phyloP scores from a whole-genome alignment of 1,140 invertebrate species.

The Sinonovacula constricta region DNA sequence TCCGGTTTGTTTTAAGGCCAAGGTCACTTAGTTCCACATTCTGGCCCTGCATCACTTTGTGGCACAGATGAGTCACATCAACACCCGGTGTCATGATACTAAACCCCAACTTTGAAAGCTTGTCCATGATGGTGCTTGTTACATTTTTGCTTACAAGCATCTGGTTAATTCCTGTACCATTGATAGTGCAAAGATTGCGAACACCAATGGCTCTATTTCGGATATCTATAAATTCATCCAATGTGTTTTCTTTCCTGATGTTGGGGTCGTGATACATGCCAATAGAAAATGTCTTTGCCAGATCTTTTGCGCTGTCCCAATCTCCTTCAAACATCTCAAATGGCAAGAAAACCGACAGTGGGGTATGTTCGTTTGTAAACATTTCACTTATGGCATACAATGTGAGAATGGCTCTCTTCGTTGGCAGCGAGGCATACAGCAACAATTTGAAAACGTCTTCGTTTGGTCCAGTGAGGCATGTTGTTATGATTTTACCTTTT shows the following conservation, averaged over 20 bases:
- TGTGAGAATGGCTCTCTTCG: background rate
- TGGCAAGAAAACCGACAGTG: background rate
- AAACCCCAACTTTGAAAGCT: background rate
- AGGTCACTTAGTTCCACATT: constrained; percentile 1
- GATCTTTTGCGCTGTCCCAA: background rate
- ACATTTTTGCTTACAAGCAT: constrained; percentile 4
- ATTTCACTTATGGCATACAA: background rate
- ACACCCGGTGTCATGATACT: background rate
- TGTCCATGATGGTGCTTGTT: background rate
- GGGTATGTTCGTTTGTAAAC: background rate
- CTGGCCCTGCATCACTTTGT: background rate
- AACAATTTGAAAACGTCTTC: constrained; percentile 7
- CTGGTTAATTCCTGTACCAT: background rate
- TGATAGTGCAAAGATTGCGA: background rate
- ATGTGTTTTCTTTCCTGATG: background rate
- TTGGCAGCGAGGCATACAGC: constrained; percentile 1
- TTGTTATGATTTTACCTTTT: background rate
- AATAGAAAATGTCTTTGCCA: background rate
- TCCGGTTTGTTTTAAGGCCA: background rate
- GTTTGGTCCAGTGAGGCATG: background rate
- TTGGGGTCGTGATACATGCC: constrained; percentile 10
- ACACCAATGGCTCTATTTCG: background rate
- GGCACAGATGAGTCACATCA: background rate
- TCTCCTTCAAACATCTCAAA: constrained; percentile 10
- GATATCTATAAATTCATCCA: background rate